phyloP scores from a whole-genome alignment of 2,888 invertebrate genomes.

The Nemotelus pantherinus region DNA sequence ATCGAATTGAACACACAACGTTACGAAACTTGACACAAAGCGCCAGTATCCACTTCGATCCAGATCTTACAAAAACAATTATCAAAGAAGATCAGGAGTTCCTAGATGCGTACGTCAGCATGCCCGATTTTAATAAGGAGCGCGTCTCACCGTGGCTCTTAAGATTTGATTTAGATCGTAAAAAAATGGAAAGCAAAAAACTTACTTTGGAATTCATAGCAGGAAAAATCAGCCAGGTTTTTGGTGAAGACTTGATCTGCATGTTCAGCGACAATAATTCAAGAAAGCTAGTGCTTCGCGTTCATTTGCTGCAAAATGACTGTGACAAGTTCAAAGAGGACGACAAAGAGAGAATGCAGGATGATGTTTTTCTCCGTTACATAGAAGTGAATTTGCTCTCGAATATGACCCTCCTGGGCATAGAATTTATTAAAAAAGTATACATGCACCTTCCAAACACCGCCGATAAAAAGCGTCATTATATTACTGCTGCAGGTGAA shows the following conservation, averaged over 20 bases:
- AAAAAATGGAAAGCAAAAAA: conserved; percentile 99
- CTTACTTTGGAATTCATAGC: conserved; percentile 99
- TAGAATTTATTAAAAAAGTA: conserved; percentile 96
- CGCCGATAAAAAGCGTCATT: conserved; percentile 96
- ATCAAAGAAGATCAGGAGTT: conserved; percentile 99
- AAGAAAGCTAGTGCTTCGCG: conserved; percentile 95
- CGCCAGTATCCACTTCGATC: conserved; percentile 99
- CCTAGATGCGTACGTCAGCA: conserved; percentile 99
- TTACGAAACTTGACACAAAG: conserved; percentile 96
- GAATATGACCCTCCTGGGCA: conserved; percentile 98
- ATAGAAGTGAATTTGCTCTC: conserved; percentile 99
- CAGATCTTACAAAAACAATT: conserved; percentile 97
- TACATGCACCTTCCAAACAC: conserved; percentile 99
- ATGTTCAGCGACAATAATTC: conserved; percentile 99
- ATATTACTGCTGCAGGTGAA: conserved; percentile 96
- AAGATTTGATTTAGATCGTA: conserved; percentile 97
- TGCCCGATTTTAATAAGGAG: conserved; percentile 99
- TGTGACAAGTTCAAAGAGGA: conserved; percentile 84
- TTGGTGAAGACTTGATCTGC: conserved; percentile 98
- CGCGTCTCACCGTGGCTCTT: conserved; percentile 97
- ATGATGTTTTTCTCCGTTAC: conserved; percentile 97
- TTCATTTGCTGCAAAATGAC: conserved; percentile 98
- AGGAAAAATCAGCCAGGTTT: conserved; percentile 98
- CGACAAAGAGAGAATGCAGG: conserved; percentile 98
- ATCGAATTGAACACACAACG: conserved; percentile 97